These are phyloP conservation scores for Danio rerio DNA, from an alignment of 2,113 vertebrate species.

Conservation along the genomic window DNA sequence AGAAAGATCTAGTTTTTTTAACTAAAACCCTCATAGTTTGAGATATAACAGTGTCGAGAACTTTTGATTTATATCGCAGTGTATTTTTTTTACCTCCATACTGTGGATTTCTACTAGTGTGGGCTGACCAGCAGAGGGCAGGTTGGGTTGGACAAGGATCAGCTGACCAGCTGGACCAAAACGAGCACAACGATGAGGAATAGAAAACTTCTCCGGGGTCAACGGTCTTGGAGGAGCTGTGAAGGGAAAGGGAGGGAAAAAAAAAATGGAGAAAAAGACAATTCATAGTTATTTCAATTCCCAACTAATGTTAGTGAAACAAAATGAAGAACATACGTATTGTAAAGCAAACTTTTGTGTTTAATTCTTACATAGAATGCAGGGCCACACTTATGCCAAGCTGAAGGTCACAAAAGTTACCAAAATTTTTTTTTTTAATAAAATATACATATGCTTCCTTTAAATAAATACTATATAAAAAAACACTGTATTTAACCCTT, in stretches of 20 bases:
- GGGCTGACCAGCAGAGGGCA: conserved; percentile 96
- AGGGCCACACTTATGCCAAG: background rate
- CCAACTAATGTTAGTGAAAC: background rate
- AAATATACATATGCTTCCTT: no score
- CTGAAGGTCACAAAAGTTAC: no score
- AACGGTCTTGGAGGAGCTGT: conserved; percentile 88
- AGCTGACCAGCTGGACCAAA: conserved; percentile 94
- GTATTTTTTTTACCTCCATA: conserved; percentile 84
- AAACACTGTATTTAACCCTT: no score
- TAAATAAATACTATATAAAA: no score
- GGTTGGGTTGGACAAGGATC: conserved; percentile 89
- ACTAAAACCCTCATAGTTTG: background rate
- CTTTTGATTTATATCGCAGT: background rate
- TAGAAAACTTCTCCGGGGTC: conserved; percentile 91
- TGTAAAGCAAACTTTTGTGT: no score
- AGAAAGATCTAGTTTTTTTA: no score
- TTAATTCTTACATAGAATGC: background rate
- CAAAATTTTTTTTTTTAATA: no score
- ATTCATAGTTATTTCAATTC: background rate
- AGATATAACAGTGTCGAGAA: background rate
- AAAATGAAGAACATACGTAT: background rate
- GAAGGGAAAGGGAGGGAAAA: conserved; percentile 60
- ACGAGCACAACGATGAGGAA: conserved; percentile 90
- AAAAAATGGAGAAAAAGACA: conserved; percentile 39
- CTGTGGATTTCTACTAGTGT: conserved; percentile 93